These are phyloP conservation scores for Oscheius onirici DNA, from an alignment of 2,888 invertebrate genomes.

Conservation along the genomic window DNA sequence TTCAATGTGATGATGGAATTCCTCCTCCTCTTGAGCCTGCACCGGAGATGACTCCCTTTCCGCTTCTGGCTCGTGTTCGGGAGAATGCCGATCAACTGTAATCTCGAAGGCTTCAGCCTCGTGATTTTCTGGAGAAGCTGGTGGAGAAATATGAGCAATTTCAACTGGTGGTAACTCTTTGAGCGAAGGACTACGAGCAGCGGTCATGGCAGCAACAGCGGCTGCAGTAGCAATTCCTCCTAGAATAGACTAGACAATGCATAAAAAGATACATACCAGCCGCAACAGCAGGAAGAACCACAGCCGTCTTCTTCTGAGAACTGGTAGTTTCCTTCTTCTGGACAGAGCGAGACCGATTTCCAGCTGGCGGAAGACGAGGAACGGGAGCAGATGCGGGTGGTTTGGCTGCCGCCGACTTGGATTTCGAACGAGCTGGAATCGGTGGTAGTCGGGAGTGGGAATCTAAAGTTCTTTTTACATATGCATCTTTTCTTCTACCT, in stretches of 20 bases:
- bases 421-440: constrained; percentile 32
- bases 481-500: constrained; percentile 29
- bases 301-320: constrained; percentile 5
- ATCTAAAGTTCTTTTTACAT: too few species aligned
- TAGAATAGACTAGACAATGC: constrained; percentile 33
- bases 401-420: constrained; percentile 32
- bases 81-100: too few species aligned
- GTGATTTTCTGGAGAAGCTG: neutral
- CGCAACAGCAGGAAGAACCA: constrained; percentile 26
- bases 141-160: neutral
- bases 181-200: neutral
- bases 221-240: constrained; percentile 41
- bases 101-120: neutral
- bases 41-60: neutral
- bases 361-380: constrained; percentile 37
- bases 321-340: constrained; percentile 42
- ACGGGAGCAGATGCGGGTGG: constrained; percentile 19
- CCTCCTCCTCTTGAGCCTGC: neutral
- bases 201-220: constrained; percentile 37
- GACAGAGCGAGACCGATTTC: constrained; percentile 42
- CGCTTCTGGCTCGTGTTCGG: too few species aligned
- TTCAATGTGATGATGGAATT: too few species aligned
- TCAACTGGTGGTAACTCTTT: constrained; percentile 5
- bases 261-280: constrained; percentile 25
- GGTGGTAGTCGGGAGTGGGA: constrained; percentile 54